These are phyloP conservation scores for Paraplagusia blochii DNA, from an alignment of 2,113 vertebrate species.

Conservation along the genomic window DNA sequence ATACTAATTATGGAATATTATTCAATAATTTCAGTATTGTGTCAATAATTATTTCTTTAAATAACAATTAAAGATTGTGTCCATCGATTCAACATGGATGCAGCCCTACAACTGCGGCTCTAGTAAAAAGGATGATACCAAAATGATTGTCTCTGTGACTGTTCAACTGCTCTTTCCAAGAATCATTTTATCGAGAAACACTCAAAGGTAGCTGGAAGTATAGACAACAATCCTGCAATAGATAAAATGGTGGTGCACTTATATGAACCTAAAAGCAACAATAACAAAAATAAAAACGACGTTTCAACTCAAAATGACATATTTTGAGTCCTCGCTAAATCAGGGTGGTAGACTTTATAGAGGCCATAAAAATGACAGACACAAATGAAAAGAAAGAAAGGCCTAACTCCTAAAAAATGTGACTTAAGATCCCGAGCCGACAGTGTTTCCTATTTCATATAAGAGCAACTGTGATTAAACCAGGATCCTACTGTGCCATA, in stretches of 20 bases:
- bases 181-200: no score
- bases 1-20: no score
- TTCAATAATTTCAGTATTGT: no score
- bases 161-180: no score
- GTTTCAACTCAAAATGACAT: neutral
- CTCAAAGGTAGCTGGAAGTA: no score
- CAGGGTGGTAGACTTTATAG: neutral
- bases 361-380: neutral
- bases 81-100: no score
- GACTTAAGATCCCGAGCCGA: neutral
- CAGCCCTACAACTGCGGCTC: no score
- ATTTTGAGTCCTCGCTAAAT: neutral
- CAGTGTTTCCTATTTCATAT: neutral
- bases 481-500: conserved; percentile 5
- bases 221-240: no score
- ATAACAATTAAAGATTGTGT: no score
- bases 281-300: neutral
- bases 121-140: no score
- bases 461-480: conserved; percentile 4
- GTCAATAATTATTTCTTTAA: no score
- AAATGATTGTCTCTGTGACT: no score
- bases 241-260: neutral
- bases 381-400: neutral
- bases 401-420: neutral
- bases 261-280: neutral